Base-by-base conservation (phyloP, 1,140 invertebrate species). In the Drosophila hydei region DNA sequence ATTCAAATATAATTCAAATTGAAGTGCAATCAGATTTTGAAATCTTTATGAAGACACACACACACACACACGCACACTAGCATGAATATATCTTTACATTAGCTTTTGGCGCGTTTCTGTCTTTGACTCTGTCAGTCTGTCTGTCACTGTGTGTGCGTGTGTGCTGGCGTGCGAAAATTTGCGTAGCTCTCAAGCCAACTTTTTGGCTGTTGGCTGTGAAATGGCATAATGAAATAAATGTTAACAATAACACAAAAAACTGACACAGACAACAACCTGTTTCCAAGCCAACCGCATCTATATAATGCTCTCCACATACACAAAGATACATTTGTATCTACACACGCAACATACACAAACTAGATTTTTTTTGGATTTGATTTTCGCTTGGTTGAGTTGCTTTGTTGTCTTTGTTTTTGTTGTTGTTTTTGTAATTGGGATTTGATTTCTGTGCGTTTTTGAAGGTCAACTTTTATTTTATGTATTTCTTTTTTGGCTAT, bases 171-270 rank as follows among this genome's bases (percentile, higher is more conserved):
- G 65, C 65, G 65, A 69, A 69, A 69, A 59, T 69, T 69, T 62
- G 67, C 59, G 55, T 47, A 72, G 72, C 72, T 72, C 72, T 65
- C 56, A 40, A 75, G 48, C 65, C 68, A 50, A 55, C 54, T 72
- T 78, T 83, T 77, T 74, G 63, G 64, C 21, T 23, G 64, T 4
- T 23, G 21, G 21, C 76, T 70, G 63, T 87, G 52, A 72, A 83
- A 84, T 71, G 70, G 69, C 83, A 78, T 77, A 87, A 80, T 84
- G 79, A 80, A 84, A 80, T 74, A 87, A 84, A 87, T 80, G 80
- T 84, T 84, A 87, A 84, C 81, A 84, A 80, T 74, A 77, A 74
- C 42, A 76, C 38, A 74, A 75, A 47, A 72, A 68, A 68, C 47
- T 47, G 58, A 63, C 58, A 70, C 30, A 70, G 43, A 50, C 48